Percentiles rank a stretch among this genome's conserved stretches.
phyloP scores from a whole-genome alignment of 2,113 vertebrate species.

The Aepyceros melampus region DNA sequence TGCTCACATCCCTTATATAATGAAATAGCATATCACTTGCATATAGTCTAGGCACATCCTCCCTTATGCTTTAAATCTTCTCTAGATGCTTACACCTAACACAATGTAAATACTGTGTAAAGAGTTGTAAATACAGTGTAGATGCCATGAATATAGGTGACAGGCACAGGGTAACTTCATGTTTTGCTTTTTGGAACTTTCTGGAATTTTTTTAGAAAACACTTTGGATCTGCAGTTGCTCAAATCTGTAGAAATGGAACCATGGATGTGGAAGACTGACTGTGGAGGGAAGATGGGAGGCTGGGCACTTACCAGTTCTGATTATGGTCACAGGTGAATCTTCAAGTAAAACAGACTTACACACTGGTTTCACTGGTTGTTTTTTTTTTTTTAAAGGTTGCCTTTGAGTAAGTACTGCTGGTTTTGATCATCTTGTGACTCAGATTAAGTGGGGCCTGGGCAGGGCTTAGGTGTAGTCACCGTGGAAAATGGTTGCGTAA shows the following conservation, averaged over 20 bases:
- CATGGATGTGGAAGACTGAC: background rate
- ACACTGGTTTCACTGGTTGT: background rate
- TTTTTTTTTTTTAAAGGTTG: background rate
- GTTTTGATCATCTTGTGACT: conserved; percentile 36
- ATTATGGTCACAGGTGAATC: background rate
- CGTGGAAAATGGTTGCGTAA: conserved; percentile 19
- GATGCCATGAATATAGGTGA: background rate
- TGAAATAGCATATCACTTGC: background rate
- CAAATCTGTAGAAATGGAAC: background rate
- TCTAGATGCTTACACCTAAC: background rate
- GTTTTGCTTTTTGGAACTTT: background rate
- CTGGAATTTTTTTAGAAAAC: background rate
- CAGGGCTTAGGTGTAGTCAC: conserved; percentile 41
- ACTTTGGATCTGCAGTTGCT: background rate
- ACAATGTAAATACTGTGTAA: background rate
- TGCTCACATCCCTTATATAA: background rate
- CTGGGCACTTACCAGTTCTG: background rate
- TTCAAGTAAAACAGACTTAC: conserved; percentile 9
- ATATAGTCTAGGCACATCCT: background rate
- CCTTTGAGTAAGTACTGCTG: conserved; percentile 20
- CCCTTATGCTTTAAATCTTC: background rate
- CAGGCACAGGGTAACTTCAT: background rate
- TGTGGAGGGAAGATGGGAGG: background rate
- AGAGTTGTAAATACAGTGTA: background rate
- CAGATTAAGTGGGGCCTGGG: conserved; percentile 25